Evolutionary conservation across 2,888 invertebrate species (phyloP), one percentile per base, ranked within the genome.

Genomic region (Hydroisotoma schaefferi): DNA sequence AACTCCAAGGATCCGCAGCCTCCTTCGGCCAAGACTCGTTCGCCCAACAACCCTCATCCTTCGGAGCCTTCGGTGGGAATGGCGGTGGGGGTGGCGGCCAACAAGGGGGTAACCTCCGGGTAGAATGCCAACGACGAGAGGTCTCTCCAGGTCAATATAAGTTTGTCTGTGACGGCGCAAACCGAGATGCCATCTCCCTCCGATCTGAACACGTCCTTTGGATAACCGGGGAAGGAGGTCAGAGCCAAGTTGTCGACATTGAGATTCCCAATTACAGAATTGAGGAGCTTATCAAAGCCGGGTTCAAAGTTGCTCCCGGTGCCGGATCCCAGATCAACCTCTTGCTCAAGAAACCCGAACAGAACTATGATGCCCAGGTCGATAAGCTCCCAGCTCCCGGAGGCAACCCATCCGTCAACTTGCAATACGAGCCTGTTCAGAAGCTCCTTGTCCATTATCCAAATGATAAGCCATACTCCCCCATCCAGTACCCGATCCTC

Each of bases 221-320:
- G 64, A 27, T 64, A 1, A 54, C 54, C 22, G 55, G 61, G 2
- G 49, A 55, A 1, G 26, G 18, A n/a, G 61, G 61, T 2, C 49
- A 48, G 22, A 12, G 47, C 6, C 54, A 56, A 12, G 55, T 64
- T 8, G 55, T 64, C 8, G 64, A 64, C 40, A 64, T 64, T 55
- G 64, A 61, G 25, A 51, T 64, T 28, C 64, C 64, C 37, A 64
- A 64, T 38, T 64, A 64, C 61, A 60, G 58, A 28, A 58, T 64
- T 43, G 58, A 51, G 2, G 64, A 64, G 43, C 48, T 60, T n/a
- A 64, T 64, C 64, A 64, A 64, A 27, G 64, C 64, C 8, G 64
- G 64, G 29, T 64, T 64, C 49, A 64, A 64, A 33, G 25, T 15
- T 22, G 22, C 26, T 8, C 29, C 23, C 20, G 58, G 53, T 10